Conservation (phyloP, 2,797 vertebrate genomes). For the Gila robusta region DNA sequence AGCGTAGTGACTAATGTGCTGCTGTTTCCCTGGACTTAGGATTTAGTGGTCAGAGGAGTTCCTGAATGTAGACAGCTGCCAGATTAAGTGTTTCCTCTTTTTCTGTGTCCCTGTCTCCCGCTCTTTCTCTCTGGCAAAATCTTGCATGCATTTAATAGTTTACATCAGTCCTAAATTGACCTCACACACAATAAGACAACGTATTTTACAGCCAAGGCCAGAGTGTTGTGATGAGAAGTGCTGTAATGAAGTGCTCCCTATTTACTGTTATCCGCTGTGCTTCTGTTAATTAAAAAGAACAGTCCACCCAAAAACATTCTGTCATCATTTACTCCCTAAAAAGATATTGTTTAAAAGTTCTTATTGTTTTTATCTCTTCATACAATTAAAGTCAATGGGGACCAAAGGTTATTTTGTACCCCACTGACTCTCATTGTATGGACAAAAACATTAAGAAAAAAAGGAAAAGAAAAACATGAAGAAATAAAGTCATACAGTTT, state of each 20-base stretch:
- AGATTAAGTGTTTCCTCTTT: conserved; percentile 25
- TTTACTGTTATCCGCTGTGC: not conserved
- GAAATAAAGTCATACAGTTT: not conserved
- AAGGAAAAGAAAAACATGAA: not conserved
- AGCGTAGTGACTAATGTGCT: conserved; percentile 36
- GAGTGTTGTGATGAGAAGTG: conserved; percentile 6
- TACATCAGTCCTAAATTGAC: not conserved
- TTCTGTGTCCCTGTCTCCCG: not conserved
- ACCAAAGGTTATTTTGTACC: not conserved
- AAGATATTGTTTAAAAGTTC: not conserved
- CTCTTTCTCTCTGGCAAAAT: not conserved
- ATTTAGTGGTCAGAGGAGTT: not conserved
- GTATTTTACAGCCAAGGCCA: not conserved
- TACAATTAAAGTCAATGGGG: not conserved
- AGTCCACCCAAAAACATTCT: not conserved
- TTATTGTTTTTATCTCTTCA: not conserved
- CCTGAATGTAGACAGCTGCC: conserved; percentile 37
- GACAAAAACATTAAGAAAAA: not conserved
- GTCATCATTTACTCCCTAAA: not conserved
- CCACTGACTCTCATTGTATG: not conserved
- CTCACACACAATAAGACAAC: conserved; percentile 6
- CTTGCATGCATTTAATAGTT: not conserved
- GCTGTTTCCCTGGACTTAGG: conserved; percentile 17
- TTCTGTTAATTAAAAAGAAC: not conserved
- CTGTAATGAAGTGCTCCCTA: not conserved